Conservation (phyloP, 1,140 invertebrate genomes). For the Aphelinus certus region DNA sequence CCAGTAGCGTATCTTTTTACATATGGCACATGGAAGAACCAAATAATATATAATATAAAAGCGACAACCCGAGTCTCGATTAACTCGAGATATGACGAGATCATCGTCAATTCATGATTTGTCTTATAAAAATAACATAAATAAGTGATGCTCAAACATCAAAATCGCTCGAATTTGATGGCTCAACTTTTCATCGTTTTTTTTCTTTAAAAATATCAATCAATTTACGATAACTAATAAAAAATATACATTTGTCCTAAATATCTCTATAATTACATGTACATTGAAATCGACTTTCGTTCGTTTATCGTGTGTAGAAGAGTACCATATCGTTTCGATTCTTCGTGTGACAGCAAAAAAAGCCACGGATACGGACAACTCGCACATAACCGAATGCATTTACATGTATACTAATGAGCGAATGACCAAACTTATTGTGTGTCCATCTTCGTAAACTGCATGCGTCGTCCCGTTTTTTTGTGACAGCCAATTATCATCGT, state of each 20-base stretch:
- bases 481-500: conserved; percentile 34
- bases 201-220: conserved; percentile 39
- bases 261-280: conserved; percentile 39
- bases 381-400: conserved; percentile 13
- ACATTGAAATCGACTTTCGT: conserved; percentile 42
- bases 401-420: conserved; percentile 15
- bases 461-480: conserved; percentile 25
- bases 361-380: conserved; percentile 19
- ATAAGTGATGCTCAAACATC: conserved; percentile 35
- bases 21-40: conserved; percentile 35
- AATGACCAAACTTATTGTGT: conserved; percentile 28
- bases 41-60: conserved; percentile 17
- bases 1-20: background rate
- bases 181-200: conserved; percentile 16
- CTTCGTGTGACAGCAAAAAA: conserved; percentile 11
- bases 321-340: conserved; percentile 9
- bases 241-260: conserved; percentile 41
- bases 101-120: too few species aligned
- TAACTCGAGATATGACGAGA: conserved; percentile 6
- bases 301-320: conserved; percentile 30
- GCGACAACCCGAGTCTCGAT: conserved; percentile 26
- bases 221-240: conserved; percentile 40
- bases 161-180: conserved; percentile 43
- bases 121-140: background rate
- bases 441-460: conserved; percentile 37